These are phyloP conservation scores for Nemotelus pantherinus DNA, from an alignment of 2,888 invertebrate genomes.

Conservation along the genomic window DNA sequence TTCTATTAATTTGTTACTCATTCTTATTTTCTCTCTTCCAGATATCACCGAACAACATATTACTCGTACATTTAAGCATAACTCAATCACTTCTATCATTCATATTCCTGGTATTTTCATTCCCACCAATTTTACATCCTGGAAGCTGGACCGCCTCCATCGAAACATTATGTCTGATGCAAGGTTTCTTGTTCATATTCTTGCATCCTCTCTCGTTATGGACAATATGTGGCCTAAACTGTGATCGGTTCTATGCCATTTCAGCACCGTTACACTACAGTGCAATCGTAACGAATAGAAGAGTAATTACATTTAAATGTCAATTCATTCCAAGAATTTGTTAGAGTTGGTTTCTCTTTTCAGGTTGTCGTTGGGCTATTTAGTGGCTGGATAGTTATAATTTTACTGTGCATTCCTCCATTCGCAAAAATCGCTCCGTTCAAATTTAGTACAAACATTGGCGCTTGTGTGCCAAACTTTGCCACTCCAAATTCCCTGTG, in stretches of 20 bases:
- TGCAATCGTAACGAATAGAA: slow-evolving; percentile 77
- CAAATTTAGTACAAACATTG: slow-evolving; percentile 68
- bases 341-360: slow-evolving; percentile 49
- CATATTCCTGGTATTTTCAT: slow-evolving; percentile 69
- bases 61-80: slow-evolving; percentile 77
- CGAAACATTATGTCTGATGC: slow-evolving; percentile 71
- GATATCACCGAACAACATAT: slow-evolving; percentile 76
- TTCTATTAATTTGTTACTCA: no score
- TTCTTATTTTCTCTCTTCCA: slow-evolving; percentile 57
- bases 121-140: slow-evolving; percentile 65
- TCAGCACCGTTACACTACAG: slow-evolving; percentile 83
- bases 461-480: slow-evolving; percentile 76
- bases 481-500: slow-evolving; percentile 71
- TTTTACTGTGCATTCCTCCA: slow-evolving; percentile 73
- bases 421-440: slow-evolving; percentile 71
- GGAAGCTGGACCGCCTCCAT: slow-evolving; percentile 63
- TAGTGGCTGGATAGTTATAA: slow-evolving; percentile 74
- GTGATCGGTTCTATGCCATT: slow-evolving; percentile 82
- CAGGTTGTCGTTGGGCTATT: slow-evolving; percentile 74
- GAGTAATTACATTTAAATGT: slow-evolving; percentile 65
- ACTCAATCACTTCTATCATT: slow-evolving; percentile 75
- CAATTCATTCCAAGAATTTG: not conserved
- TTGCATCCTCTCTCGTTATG: slow-evolving; percentile 80
- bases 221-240: slow-evolving; percentile 83
- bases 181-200: slow-evolving; percentile 75